These are phyloP conservation scores for Tetragnatha versicolor DNA, from an alignment of 1,140 invertebrate species.

Conservation along the genomic window DNA sequence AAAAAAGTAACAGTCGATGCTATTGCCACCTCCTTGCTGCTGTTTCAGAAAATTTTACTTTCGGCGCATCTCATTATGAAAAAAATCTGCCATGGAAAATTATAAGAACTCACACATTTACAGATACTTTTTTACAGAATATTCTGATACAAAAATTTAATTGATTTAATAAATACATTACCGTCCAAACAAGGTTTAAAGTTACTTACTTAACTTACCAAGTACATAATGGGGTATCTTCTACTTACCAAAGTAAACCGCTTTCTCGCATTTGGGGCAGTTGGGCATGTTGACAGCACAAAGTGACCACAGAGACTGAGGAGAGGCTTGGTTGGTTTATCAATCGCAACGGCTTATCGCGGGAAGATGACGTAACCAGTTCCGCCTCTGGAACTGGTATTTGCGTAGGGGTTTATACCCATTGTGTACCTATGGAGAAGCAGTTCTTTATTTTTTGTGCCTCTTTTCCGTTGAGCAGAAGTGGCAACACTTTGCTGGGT, in stretches of 20 bases:
- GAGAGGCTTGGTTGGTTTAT: background rate
- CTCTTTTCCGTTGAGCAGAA: background rate
- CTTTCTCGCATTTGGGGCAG: conserved; percentile 70
- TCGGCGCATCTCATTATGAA: no score
- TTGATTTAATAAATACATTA: conserved; percentile 8
- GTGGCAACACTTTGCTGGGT: background rate
- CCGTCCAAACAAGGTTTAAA: no score
- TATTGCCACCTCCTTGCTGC: no score
- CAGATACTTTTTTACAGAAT: no score
- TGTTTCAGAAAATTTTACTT: no score
- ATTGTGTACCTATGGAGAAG: conserved; percentile 16
- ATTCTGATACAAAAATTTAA: conserved; percentile 37
- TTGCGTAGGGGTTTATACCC: conserved; percentile 26
- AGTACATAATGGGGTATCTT: no score
- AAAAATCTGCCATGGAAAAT: no score
- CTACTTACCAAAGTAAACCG: conserved; percentile 70
- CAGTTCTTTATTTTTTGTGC: conserved; percentile 10
- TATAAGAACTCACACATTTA: no score
- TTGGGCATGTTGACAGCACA: conserved; percentile 66
- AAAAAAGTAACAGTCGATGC: no score
- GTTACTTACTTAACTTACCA: no score
- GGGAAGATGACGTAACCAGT: conserved; percentile 41
- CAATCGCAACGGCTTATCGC: conserved; percentile 16
- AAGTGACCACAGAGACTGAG: conserved; percentile 7
- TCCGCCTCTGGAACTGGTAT: conserved; percentile 43